A percentile compares a stretch with the other conserved stretches of the same genome.
phyloP scores from a whole-genome alignment of 1,140 invertebrate genomes.

The Bombus soroeensis region DNA sequence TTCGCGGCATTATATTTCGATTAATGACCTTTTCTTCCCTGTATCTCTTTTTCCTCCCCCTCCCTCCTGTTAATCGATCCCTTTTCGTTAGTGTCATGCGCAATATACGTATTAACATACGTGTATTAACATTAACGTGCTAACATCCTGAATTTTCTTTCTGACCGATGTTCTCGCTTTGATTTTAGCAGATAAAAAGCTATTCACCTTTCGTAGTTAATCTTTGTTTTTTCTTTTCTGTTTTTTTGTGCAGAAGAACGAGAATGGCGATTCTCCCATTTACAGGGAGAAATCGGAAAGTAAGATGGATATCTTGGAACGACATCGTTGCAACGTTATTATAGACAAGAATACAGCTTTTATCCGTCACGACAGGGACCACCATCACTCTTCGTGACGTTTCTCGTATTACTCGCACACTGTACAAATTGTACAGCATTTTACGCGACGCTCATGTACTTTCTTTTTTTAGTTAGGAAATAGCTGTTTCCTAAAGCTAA shows the following conservation, averaged over 20 bases:
- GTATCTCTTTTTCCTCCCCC: neutral
- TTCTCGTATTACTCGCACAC: neutral
- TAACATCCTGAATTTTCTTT: neutral
- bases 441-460: neutral
- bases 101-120: neutral
- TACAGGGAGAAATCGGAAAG: neutral
- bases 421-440: constrained; percentile 1
- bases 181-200: neutral
- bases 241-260: neutral
- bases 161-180: neutral
- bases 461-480: neutral
- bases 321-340: neutral
- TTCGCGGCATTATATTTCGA: constrained; percentile 12
- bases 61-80: neutral
- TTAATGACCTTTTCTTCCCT: constrained; percentile 15
- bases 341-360: neutral
- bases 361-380: neutral
- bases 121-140: too few relatives aligned
- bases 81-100: too few relatives aligned
- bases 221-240: neutral
- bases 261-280: neutral
- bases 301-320: neutral
- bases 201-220: too few relatives aligned
- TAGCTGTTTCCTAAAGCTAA: neutral
- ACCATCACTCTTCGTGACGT: neutral